Conservation (phyloP, 2,113 vertebrate genomes). For the Zapornia atra region DNA sequence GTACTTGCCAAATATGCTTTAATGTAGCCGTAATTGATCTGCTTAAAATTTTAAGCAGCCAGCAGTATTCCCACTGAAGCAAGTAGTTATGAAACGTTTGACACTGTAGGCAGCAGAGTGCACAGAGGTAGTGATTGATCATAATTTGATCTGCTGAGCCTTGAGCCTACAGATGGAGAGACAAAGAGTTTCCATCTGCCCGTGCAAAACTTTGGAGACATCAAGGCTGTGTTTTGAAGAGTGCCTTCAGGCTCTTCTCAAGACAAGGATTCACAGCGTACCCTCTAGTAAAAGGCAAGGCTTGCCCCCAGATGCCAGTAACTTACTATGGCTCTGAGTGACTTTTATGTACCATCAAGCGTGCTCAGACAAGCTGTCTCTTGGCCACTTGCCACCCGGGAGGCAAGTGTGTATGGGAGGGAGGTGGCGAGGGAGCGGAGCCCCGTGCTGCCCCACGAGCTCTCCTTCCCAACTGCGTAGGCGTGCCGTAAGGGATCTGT, state of each 20-base stretch:
- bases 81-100: constrained; percentile 30
- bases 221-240: constrained; percentile 28
- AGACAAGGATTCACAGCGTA: neutral
- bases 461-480: neutral
- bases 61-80: constrained; percentile 44
- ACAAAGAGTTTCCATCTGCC: constrained; percentile 41
- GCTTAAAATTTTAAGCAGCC: constrained; percentile 43
- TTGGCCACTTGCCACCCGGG: neutral
- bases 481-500: neutral
- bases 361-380: constrained; percentile 30
- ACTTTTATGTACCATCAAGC: neutral
- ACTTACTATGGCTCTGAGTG: neutral
- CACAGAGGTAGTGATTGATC: neutral
- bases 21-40: constrained; percentile 56
- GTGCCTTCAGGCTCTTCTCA: constrained; percentile 8
- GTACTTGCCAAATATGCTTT: constrained; percentile 45
- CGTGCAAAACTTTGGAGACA: neutral
- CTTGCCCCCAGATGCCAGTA: constrained; percentile 8
- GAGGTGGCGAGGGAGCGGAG: neutral
- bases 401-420: neutral
- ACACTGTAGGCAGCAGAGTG: neutral
- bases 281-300: constrained; percentile 10
- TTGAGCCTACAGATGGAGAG: constrained; percentile 34
- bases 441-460: accelerated
- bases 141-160: neutral